Evolutionary conservation across 2,888 invertebrate species (phyloP).

Genomic region (Himalopsyche tibetana): DNA sequence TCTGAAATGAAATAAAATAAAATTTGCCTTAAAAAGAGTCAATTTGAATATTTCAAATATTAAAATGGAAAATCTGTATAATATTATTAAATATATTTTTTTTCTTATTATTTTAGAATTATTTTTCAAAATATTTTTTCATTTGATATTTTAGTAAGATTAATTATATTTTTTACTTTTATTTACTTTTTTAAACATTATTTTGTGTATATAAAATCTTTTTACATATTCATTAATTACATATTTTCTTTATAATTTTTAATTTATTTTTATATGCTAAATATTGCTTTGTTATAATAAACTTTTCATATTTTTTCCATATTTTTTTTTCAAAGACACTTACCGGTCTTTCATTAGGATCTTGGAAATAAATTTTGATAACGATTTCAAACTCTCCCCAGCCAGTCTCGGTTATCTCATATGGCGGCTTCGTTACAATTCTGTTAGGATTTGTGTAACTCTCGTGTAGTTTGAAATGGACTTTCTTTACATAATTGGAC

Average conservation of each 20-base stretch:
- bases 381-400: constrained; percentile 99
- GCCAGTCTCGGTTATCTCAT: constrained; percentile 97
- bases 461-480: constrained; percentile 98
- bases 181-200: no score
- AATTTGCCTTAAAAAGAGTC: background rate
- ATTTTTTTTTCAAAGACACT: constrained; percentile 69
- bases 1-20: constrained; percentile 77
- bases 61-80: background rate
- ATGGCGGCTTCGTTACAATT: constrained; percentile 95
- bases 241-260: no score
- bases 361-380: constrained; percentile 97
- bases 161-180: no score
- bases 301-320: no score
- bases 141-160: no score
- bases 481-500: constrained; percentile 95
- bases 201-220: no score
- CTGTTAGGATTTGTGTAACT: constrained; percentile 96
- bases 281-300: no score
- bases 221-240: no score
- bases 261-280: no score
- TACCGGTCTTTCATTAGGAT: constrained; percentile 95
- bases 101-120: no score
- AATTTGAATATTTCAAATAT: background rate
- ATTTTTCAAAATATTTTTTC: no score
- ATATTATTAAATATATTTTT: background rate